Evolutionary conservation across 2,888 invertebrate species (phyloP).

Genomic region (Ormyrus nitidulus): DNA sequence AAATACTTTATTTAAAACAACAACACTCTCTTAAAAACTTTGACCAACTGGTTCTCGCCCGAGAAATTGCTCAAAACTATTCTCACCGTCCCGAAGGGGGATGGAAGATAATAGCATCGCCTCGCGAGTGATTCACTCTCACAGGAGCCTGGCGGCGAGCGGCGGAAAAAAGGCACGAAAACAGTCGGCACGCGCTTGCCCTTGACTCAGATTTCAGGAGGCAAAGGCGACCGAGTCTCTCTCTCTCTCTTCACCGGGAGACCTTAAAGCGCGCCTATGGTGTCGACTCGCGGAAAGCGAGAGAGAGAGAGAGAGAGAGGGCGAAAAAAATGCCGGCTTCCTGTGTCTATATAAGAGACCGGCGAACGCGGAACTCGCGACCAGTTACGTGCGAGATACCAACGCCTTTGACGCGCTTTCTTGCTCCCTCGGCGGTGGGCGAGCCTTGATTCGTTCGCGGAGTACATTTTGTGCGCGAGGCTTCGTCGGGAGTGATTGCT

Average conservation of each 20-base stretch:
- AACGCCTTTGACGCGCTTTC: conserved; percentile 6
- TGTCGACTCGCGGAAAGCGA: conserved; percentile 8
- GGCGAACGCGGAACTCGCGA: conserved; percentile 64
- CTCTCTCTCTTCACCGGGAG: conserved; percentile 14
- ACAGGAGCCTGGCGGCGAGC: neutral
- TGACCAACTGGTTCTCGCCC: no score
- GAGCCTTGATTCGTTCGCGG: no score
- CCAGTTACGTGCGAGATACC: conserved; percentile 63
- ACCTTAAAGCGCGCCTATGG: neutral
- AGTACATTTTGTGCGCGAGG: no score
- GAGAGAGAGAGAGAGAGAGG: conserved; percentile 29
- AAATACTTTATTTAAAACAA: no score
- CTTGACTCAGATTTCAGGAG: conserved; percentile 54
- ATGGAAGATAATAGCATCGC: conserved; percentile 1
- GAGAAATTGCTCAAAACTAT: no score
- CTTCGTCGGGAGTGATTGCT: no score
- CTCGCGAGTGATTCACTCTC: conserved; percentile 24
- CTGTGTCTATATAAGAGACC: conserved; percentile 68
- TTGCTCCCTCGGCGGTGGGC: no score
- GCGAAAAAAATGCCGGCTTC: conserved; percentile 36
- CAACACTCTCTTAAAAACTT: no score
- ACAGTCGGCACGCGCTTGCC: conserved; percentile 32
- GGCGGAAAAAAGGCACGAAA: conserved; percentile 3
- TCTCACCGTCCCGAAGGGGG: neutral
- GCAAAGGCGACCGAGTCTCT: conserved; percentile 40